Evolutionary conservation across 2,888 invertebrate species (phyloP).

Genomic region (Ennomos quercinarius): DNA sequence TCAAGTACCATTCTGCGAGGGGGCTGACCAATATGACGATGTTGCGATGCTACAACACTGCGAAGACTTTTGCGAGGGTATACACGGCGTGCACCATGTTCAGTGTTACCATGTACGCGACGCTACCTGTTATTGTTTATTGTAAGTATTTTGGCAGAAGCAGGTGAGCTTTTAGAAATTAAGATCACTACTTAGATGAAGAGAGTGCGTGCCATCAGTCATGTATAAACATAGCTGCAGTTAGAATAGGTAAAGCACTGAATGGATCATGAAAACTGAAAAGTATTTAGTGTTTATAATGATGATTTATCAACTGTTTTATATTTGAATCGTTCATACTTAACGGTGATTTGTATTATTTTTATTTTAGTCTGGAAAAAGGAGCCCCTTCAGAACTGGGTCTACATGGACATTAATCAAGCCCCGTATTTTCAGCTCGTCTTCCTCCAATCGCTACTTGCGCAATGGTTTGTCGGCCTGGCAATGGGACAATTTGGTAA

Average conservation of each 20-base stretch:
- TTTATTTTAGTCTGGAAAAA: constrained; percentile 61
- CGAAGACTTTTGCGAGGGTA: constrained; percentile 65
- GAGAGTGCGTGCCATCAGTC: no score
- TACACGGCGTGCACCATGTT: constrained; percentile 73
- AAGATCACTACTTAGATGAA: no score
- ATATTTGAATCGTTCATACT: no score
- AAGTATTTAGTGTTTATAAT: no score
- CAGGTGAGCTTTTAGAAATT: no score
- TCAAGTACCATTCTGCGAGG: constrained; percentile 68
- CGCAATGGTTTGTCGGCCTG: constrained; percentile 69
- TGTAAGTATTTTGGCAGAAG: constrained; percentile 59
- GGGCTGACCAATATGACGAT: constrained; percentile 78
- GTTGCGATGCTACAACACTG: constrained; percentile 59
- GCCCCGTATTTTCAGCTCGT: constrained; percentile 51
- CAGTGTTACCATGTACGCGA: constrained; percentile 69
- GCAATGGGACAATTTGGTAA: constrained; percentile 75
- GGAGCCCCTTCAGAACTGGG: constrained; percentile 65
- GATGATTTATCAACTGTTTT: no score
- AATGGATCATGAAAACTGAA: no score
- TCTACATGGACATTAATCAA: constrained; percentile 59
- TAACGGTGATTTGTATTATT: not conserved
- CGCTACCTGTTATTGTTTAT: constrained; percentile 62
- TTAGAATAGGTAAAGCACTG: no score
- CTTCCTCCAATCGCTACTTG: constrained; percentile 60
- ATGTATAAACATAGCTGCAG: no score